Evolutionary conservation across 2,888 invertebrate genomes (phyloP), one percentile per base, ranked within the genome.

Genomic region (Chymomyza fuscimana): DNA sequence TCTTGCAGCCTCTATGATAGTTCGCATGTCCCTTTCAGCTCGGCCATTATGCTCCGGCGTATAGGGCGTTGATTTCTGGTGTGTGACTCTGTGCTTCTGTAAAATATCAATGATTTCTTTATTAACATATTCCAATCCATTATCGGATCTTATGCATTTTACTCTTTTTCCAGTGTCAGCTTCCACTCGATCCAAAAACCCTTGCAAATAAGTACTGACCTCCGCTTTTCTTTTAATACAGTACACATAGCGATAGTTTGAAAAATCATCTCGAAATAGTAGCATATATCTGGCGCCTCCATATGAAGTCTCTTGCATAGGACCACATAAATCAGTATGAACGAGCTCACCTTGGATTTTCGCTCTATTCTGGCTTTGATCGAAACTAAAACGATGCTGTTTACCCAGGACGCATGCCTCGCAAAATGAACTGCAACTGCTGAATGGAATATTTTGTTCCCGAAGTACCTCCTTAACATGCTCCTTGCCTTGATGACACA

Each of bases 11-110:
- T 90, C 90, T 7, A 90, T 64, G 9, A 40, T 40, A 40, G 40
- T 12, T 12, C 88, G 75, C 72, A 84, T 91, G 69, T 90, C 87
- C 12, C 89, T 74, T 66, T 91, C 90, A 0, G 88, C 86, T 65
- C 78, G 72, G 4, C 90, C 90, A 76, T 92, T 92, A 75, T 91
- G 89, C 80, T 78, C 16, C 78, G 65, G 65, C 73, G 54, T 19
- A 1, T 40, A 40, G 5, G 40, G 40, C 40, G 40, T 46, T 46
- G 40, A 46, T 46, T 46, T 15, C 63, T 73, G 2, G 77, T 25
- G 25, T 25, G 25, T 25, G 25, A 25, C 25, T 25, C 25, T 25
- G 25, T 25, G 25, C 25, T 25, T 36, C 36, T 36, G 36, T 7
- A 36, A 36, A 9, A 36, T 36, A 36, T 36, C 36, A 36, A 36